These are phyloP conservation scores for Melanargia galathea DNA, from an alignment of 2,888 invertebrate species.

Conservation along the genomic window DNA sequence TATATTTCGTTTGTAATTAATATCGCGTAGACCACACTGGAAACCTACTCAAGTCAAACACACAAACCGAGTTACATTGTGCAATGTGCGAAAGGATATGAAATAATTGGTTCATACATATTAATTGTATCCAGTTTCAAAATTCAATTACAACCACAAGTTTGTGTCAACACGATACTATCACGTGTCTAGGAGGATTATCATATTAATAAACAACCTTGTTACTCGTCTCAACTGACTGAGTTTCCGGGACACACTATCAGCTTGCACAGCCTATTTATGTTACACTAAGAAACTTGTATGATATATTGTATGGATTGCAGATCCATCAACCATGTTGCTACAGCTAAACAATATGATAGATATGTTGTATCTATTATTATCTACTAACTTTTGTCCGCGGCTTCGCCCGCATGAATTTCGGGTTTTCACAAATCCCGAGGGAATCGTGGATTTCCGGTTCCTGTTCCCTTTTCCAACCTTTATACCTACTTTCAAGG, in stretches of 20 bases:
- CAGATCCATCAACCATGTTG: too few species aligned
- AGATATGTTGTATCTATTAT: too few species aligned
- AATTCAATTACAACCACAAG: conserved; percentile 21
- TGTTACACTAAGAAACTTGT: too few species aligned
- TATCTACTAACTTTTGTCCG: too few species aligned
- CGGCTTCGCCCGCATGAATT: too few species aligned
- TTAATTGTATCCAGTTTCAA: conserved; percentile 16
- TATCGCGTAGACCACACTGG: conserved; percentile 28
- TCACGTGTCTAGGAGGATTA: conserved; percentile 14
- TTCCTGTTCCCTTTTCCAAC: too few species aligned
- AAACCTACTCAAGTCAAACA: background rate
- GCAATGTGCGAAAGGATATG: conserved; percentile 31
- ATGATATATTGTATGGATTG: too few species aligned
- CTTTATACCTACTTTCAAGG: too few species aligned
- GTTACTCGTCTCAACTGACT: conserved; percentile 4
- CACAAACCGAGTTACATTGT: conserved; percentile 21
- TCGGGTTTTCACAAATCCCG: too few species aligned
- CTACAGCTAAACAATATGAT: too few species aligned
- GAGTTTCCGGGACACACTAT: conserved; percentile 5
- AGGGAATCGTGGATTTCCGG: too few species aligned
- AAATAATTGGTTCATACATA: conserved; percentile 26
- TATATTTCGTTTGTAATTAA: conserved; percentile 40
- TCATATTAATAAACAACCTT: conserved; percentile 14
- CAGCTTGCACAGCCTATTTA: background rate
- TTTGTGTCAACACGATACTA: conserved; percentile 4